Evolutionary conservation across 2,113 vertebrate species (phyloP).

Genomic region (Puma concolor): DNA sequence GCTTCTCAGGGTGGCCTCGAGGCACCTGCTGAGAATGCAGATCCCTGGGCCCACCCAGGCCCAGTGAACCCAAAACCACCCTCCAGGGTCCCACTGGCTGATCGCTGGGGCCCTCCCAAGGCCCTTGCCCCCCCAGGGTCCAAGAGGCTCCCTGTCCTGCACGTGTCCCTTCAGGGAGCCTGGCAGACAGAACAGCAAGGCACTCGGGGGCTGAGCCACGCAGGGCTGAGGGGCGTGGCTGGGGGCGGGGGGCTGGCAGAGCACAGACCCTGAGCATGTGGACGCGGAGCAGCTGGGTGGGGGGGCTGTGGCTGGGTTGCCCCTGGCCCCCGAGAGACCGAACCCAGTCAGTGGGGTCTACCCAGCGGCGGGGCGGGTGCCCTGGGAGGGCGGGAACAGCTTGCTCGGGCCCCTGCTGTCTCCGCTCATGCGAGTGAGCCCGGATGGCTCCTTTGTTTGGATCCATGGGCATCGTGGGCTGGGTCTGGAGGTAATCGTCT

Average conservation of each 20-base stretch:
- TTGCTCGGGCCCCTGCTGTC: not conserved
- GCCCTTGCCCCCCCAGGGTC: not conserved
- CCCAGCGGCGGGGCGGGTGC: not conserved
- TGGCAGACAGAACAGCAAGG: not conserved
- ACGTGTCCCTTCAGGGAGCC: not conserved
- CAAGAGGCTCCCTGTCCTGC: not conserved
- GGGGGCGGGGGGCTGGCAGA: not conserved
- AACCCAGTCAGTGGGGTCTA: not conserved
- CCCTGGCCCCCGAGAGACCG: not conserved
- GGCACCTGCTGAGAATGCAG: not conserved
- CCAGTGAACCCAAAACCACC: not conserved
- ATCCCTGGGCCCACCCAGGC: not conserved
- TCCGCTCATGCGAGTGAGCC: not conserved
- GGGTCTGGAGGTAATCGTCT: conserved; percentile 79
- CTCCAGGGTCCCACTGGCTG: not conserved
- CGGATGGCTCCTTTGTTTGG: conserved; percentile 54
- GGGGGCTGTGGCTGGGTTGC: not conserved
- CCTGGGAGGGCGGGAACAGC: not conserved
- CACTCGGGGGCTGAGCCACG: fast-evolving
- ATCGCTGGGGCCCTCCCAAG: not conserved
- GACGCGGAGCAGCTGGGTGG: fast-evolving
- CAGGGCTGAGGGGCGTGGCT: not conserved
- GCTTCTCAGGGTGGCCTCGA: not conserved
- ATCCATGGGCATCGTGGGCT: conserved; percentile 58
- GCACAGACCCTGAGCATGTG: too few species aligned